Base-by-base conservation (phyloP, 2,888 invertebrate genomes). In the Meteorus colon region DNA sequence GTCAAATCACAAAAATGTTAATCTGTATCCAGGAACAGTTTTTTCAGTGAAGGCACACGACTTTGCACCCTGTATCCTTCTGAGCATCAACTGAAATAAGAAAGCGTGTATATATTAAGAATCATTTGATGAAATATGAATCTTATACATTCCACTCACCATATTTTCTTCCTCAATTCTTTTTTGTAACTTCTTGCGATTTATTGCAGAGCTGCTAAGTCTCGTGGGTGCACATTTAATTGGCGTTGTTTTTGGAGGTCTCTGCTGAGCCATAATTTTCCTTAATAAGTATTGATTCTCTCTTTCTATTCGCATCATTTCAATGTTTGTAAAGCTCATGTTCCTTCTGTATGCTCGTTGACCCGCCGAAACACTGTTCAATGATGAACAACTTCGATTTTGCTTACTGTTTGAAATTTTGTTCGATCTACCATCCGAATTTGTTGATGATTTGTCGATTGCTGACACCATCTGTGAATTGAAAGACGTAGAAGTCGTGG, bases 121-220 rank as follows among this genome's bases (percentile, higher is more conserved):
- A 37, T 55, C 29, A 24, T 16, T 5, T 27, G 19, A 8, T 19
- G 2, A 8, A 19, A 31, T 68, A 63, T 60, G 24, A 19, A 19
- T 6, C 12, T 3, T 63, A 14, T 16, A 1, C 31, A 29, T 19
- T 14, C 10, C 48, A 62, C 45, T 29, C 60, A 92, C 92, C 90
- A 90, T 84, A 83, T 92, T 92, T 77, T 92, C 92, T 77, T 87
- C 86, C 78, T 91, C 91, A 79, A 92, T 91, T 80, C 89, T 88
- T 74, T 86, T 87, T 77, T 92, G 92, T 29, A 91, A 87, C 78
- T 86, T 89, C 74, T 86, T 88, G 63, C 92, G 86, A 81, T 91
- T 91, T 60, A 92, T 89, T 16, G 91, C 91, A 45, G 92, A 91
- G 41, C 88, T 90, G 63, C 89, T 85, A 3, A 82, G 65, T 76